Base-by-base conservation (phyloP, 2,113 vertebrate species). In the Nothobranchius furzeri region DNA sequence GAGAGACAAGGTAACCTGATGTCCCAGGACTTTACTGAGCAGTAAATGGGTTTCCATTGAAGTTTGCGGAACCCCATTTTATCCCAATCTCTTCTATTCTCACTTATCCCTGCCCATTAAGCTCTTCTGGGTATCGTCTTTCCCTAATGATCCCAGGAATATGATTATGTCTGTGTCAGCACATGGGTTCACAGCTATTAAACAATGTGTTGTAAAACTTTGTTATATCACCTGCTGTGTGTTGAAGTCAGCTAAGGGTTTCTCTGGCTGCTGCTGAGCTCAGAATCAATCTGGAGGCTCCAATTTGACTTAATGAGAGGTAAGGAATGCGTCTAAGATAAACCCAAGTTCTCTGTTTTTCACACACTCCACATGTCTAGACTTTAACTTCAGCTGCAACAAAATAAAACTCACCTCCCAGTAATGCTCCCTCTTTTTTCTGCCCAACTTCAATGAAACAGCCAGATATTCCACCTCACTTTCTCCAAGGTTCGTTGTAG, bases 1-100 rank as follows among this genome's bases (percentile, higher is more conserved):
- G 79, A 81, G 66, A 82, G 49, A 72, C 64, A 83, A 80, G 82
- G 88, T 89, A 90, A 91, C 88, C 82, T 90, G 88, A 91, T 88
- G 86, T 89, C 84, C 79, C 81, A 68, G 68, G 78, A 82, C 81
- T 69, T 83, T 84, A 77, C 54, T 83, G 65, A 84, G 78, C 78
- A 87, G 56, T 75, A 74, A 88, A 83, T 73, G 82, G 64, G 69
- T 79, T 85, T 75, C 55, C 83, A 85, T 85, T 88, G 82, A 88
- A 82, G 78, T 87, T 87, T 82, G 75, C 65, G 80, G 82, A 81
- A 76, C 67, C 72, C 72, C 68, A 13, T 40, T 42, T 42, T 51
- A 8, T 4, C 13, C 36, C 50, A 60, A 55, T 63, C 60, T 47
- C 63, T 35, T 72, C 65, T 67, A 12, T 58, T 70, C 54, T 77